These are phyloP conservation scores for Kryphioiulus occultus DNA, from an alignment of 2,888 invertebrate genomes.

Conservation along the genomic window DNA sequence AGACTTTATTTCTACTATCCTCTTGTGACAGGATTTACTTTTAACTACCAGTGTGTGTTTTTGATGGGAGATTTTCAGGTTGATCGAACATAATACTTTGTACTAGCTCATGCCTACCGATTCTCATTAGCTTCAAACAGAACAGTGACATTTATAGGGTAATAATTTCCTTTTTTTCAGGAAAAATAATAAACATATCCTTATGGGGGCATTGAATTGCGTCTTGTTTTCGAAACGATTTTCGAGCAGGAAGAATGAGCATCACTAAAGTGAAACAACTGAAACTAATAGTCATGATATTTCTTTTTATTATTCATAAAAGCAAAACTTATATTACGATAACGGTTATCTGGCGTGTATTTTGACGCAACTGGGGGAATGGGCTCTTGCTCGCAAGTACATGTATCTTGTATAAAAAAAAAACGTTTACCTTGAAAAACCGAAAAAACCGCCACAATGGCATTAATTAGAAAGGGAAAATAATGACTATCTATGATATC, in stretches of 20 bases:
- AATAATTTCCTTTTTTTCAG: neutral
- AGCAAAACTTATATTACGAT: neutral
- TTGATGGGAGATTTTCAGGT: neutral
- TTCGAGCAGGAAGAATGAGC: neutral
- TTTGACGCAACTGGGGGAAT: neutral
- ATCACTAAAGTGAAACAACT: neutral
- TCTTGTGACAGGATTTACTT: too few species aligned
- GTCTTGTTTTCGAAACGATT: neutral
- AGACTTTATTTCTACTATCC: neutral
- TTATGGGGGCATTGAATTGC: neutral
- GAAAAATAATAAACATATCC: neutral
- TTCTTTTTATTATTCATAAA: neutral
- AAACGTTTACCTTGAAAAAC: neutral
- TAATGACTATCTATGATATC: too few species aligned
- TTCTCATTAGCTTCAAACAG: neutral
- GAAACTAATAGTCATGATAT: neutral
- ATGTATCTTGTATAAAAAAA: neutral
- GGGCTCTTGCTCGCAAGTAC: too few species aligned
- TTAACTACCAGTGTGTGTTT: neutral
- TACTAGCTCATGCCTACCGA: neutral
- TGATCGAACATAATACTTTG: neutral
- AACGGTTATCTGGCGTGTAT: neutral
- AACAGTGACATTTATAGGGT: constrained; percentile 4
- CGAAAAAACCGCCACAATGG: neutral
- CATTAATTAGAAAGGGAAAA: too few species aligned